Base-by-base conservation (phyloP, 2,888 invertebrate genomes). In the Rhingia rostrata region DNA sequence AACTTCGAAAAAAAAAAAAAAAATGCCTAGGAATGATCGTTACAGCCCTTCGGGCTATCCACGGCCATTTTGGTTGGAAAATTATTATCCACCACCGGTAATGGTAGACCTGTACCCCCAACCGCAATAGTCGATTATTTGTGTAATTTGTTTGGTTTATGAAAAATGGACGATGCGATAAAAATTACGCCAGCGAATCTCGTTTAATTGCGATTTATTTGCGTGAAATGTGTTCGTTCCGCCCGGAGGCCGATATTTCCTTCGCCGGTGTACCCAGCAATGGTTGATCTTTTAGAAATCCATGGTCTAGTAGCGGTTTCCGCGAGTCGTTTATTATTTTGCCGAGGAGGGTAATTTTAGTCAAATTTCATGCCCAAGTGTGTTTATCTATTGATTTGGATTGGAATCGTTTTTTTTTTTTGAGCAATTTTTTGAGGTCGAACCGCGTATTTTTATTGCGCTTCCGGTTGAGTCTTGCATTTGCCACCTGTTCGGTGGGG, bases 151-250 rank as follows among this genome's bases (percentile, higher is more conserved):
- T 74, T 67, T 61, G 47, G 43, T 66, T 51, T 72, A 37, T 72
- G 82, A 78, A 70, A 70, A 78, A 61, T 64, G 35, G 49, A 49
- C 73, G 39, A 58, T 49, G 51, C 63, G 41, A 60, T 53, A 22
- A 66, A 22, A 63, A 63, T 73, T 43, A 72, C 54, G 37, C 49
- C 60, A 58, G 67, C 14, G 67, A 64, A 54, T 74, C 67, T 84
- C 74, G 53, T 74, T 74, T 84, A 84, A 84, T 84, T 84, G 74
- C 83, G 74, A 84, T 84, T 84, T 84, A 79, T 84, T 84, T 84
- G 74, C 83, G 79, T 74, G 64, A 74, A 74, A 64, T 56, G 56
- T 51, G 22, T 69, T 53, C 58, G 67, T 64, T 64, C 47, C 51
- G 69, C 58, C 73, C 45, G 30, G 30, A 56, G 83, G 60, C 60